These are phyloP conservation scores for Acrocyrtus sp. DNA, from an alignment of 2,888 invertebrate genomes.

Conservation along the genomic window DNA sequence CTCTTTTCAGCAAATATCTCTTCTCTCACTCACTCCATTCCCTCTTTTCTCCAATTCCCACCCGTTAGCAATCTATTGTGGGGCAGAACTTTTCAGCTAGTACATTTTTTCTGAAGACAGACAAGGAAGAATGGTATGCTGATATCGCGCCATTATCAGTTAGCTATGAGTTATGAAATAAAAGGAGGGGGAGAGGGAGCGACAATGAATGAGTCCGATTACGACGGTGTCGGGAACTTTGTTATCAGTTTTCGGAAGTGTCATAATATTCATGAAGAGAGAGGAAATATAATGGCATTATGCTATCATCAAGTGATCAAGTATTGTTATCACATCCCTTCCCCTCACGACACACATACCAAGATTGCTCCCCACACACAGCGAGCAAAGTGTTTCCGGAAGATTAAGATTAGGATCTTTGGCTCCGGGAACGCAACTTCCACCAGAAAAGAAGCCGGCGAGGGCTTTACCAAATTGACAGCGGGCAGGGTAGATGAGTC, in stretches of 20 bases:
- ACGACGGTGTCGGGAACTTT: too few relatives aligned
- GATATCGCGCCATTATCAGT: too few relatives aligned
- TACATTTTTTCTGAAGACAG: too few relatives aligned
- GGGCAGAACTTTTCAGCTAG: too few relatives aligned
- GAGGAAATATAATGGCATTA: not conserved
- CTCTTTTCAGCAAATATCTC: too few relatives aligned
- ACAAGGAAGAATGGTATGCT: not conserved
- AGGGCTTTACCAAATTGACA: slow-evolving; percentile 61
- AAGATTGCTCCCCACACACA: slow-evolving; percentile 61
- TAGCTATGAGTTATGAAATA: too few relatives aligned
- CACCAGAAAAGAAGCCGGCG: slow-evolving; percentile 59
- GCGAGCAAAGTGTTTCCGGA: slow-evolving; percentile 61
- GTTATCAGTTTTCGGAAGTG: slow-evolving; percentile 20
- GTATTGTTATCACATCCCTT: slow-evolving; percentile 22
- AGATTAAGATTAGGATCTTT: slow-evolving; percentile 56
- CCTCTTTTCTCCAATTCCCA: not conserved
- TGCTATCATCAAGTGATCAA: slow-evolving; percentile 21
- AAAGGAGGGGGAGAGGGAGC: too few relatives aligned
- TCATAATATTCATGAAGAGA: slow-evolving; percentile 26
- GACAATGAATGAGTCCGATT: too few relatives aligned
- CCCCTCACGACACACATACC: slow-evolving; percentile 53
- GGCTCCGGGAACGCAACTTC: slow-evolving; percentile 62
- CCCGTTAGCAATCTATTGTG: too few relatives aligned
- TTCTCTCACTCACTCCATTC: not conserved
- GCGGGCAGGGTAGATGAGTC: slow-evolving; percentile 56